Conservation (phyloP, 1,140 invertebrate species). For the Apocrypta bakeri region DNA sequence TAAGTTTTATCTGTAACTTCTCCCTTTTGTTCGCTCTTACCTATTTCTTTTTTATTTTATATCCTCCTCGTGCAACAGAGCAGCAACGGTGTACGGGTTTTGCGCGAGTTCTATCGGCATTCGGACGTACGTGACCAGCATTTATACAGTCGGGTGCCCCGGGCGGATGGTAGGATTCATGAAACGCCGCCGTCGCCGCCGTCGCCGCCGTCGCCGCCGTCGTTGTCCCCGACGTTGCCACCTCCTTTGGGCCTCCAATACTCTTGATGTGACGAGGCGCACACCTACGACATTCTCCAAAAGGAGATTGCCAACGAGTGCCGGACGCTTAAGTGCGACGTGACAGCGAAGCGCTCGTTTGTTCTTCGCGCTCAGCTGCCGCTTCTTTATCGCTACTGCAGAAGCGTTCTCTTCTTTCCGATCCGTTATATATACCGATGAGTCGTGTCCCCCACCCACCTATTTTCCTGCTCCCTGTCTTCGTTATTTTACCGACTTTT, state of each 20-base stretch:
- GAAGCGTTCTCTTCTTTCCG: no score
- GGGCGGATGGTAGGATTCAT: constrained; percentile 7
- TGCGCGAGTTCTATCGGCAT: not conserved
- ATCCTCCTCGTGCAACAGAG: constrained; percentile 13
- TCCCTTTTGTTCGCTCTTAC: not conserved
- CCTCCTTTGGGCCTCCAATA: not conserved
- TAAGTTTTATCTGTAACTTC: not conserved
- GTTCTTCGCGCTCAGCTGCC: not conserved
- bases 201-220: not conserved
- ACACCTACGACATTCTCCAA: not conserved
- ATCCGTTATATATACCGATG: not conserved
- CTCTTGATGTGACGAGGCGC: not conserved
- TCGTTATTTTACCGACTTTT: constrained; percentile 48
- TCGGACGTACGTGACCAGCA: constrained; percentile 42
- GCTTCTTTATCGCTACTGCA: not conserved
- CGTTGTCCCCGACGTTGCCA: no score
- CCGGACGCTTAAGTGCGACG: constrained; percentile 11
- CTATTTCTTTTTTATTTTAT: constrained; percentile 41
- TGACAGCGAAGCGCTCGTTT: constrained; percentile 13
- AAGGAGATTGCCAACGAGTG: not conserved
- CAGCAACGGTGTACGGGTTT: no score
- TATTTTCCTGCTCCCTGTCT: not conserved
- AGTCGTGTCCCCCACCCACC: not conserved
- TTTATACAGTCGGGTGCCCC: constrained; percentile 35
- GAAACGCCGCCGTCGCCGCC: constrained; percentile 4